Conservation (phyloP, 2,113 vertebrate genomes). For the Ailurus styani region DNA sequence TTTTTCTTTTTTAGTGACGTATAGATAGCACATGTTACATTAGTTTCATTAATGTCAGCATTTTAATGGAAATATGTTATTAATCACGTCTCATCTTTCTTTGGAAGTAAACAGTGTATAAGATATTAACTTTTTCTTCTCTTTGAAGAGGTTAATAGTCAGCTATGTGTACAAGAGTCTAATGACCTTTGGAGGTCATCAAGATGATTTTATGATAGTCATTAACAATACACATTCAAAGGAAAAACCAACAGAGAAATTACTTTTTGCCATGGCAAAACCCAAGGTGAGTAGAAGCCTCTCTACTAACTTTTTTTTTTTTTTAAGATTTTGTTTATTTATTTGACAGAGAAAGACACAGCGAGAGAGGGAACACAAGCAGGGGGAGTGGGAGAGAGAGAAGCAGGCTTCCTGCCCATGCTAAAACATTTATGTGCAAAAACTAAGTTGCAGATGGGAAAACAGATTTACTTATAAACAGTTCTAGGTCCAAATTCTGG, state of each 20-base stretch:
- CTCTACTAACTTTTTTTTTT: constrained; percentile 15
- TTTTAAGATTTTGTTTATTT: no score
- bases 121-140: constrained; percentile 50
- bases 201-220: constrained; percentile 95
- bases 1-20: neutral
- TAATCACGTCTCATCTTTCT: constrained; percentile 26
- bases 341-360: no score
- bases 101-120: constrained; percentile 40
- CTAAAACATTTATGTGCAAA: neutral
- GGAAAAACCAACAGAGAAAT: constrained; percentile 91
- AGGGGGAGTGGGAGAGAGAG: no score
- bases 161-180: constrained; percentile 89
- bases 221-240: constrained; percentile 84
- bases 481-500: neutral
- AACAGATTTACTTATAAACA: neutral
- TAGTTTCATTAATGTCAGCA: neutral
- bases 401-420: no score
- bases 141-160: constrained; percentile 87
- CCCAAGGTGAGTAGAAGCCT: constrained; percentile 88
- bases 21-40: neutral
- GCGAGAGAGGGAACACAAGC: no score
- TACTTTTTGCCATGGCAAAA: constrained; percentile 91
- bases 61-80: neutral
- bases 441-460: neutral
- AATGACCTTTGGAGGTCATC: constrained; percentile 94